Evolutionary conservation across 2,888 invertebrate species (phyloP).

Genomic region (Spisula subtruncata): DNA sequence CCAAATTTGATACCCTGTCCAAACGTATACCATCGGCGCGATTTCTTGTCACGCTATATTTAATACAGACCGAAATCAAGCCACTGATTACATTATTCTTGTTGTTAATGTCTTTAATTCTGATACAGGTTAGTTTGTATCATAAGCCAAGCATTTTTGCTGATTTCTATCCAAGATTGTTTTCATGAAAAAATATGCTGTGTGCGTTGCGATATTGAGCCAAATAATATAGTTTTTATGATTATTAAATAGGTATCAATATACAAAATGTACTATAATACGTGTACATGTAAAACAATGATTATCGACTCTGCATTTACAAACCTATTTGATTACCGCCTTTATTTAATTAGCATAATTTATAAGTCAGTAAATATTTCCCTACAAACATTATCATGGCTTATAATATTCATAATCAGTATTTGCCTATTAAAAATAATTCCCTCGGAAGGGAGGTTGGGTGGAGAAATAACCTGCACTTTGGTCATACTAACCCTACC

Average conservation of each 20-base stretch:
- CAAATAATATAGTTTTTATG: not conserved
- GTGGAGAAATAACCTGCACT: too few species aligned
- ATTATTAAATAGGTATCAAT: not conserved
- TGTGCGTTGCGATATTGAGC: not conserved
- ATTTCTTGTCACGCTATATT: conserved; percentile 40
- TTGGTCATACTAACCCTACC: too few species aligned
- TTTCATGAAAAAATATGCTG: conserved; percentile 33
- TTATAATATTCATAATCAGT: too few species aligned
- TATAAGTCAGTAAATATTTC: not conserved
- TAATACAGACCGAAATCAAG: conserved; percentile 22
- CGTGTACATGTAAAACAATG: not conserved
- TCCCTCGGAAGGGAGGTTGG: too few species aligned
- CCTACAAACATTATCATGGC: not conserved
- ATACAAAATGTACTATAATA: not conserved
- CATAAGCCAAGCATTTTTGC: conserved; percentile 20
- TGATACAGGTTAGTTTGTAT: not conserved
- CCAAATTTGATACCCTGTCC: not conserved
- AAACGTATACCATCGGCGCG: conserved; percentile 33
- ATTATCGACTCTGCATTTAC: not conserved
- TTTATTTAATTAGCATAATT: not conserved
- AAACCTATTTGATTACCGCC: not conserved
- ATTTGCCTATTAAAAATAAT: too few species aligned
- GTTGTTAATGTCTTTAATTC: conserved; percentile 31
- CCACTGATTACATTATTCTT: conserved; percentile 35
- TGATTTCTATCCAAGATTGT: conserved; percentile 35